Evolutionary conservation across 1,140 invertebrate species (phyloP), one percentile per base, ranked within the genome.

Genomic region (Potamilus streckersoni): DNA sequence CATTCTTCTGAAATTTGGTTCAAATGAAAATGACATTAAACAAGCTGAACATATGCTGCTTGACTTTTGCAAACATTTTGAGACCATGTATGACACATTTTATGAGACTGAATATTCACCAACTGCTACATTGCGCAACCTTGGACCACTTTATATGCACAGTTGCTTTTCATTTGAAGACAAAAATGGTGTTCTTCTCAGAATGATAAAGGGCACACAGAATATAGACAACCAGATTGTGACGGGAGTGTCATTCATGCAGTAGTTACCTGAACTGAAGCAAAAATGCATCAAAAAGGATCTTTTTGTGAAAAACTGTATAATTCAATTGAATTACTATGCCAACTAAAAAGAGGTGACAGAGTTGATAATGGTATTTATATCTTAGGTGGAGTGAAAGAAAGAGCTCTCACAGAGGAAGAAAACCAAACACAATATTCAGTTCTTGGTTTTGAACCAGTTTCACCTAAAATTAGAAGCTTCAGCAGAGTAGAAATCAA

Each of bases 151-250:
- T 13, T 82, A 74, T 69, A 73, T 73, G 13, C 59, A 74, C 56
- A 76, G 73, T 60, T 82, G 79, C 58, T 82, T 80, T 74, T 38
- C 66, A 38, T 80, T 75, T 73, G 79, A 80, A 64, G 73, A 80
- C 56, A 69, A 69, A 69, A 80, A 80, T 75, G 76, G 75, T 16
- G 55, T 66, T 65, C 13, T 78, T 13, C 49, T 80, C 15, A 80
- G 75, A 76, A 58, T 75, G 66, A 78, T 80, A 23, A 20, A 59
- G 60, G 79, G 73, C n/a, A 80, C 75, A 1, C 79, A 78, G 71
- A 70, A 66, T 55, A 78, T 80, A 56, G 76, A 78, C 49, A 70
- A 62, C 57, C 79, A 80, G 56, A 77, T 80, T 65, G 66, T 64
- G 23, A 78, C 69, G 19, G 76, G 72, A 19, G 70, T 78, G 31